Evolutionary conservation across 2,797 vertebrate genomes (phyloP).

Genomic region (Muscicapa comitata): DNA sequence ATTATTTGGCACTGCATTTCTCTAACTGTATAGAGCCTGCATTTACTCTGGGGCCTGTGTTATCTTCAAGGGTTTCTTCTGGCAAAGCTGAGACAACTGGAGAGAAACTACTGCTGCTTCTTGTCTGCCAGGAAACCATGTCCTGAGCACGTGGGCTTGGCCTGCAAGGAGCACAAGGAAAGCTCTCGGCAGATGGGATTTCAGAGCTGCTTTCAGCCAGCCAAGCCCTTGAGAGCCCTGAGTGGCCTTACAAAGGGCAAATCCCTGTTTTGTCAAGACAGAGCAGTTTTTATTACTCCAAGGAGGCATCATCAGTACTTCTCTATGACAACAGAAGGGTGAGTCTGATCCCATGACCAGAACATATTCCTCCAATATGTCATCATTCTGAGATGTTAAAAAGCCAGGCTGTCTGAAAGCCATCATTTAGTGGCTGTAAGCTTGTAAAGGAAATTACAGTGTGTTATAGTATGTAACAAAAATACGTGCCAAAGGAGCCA

Average conservation of each 20-base stretch:
- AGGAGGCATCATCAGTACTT: not conserved
- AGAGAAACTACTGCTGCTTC: not conserved
- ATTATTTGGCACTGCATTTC: not conserved
- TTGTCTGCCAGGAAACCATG: not conserved
- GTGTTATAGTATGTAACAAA: not conserved
- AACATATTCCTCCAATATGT: not conserved
- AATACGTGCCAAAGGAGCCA: accelerated
- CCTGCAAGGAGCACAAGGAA: not conserved
- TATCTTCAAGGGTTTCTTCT: not conserved
- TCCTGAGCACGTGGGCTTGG: not conserved
- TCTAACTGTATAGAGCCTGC: not conserved
- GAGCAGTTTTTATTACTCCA: not conserved
- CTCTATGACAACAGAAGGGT: constrained; percentile 20
- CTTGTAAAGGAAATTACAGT: not conserved
- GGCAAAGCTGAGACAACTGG: not conserved
- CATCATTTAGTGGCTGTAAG: not conserved
- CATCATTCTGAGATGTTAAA: not conserved
- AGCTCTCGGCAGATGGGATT: not conserved
- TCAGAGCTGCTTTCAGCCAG: not conserved
- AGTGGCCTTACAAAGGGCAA: not conserved
- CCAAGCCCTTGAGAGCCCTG: not conserved
- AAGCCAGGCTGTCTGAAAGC: not conserved
- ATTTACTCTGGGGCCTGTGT: not conserved
- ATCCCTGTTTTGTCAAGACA: not conserved
- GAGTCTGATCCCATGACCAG: constrained; percentile 22